phyloP scores from a whole-genome alignment of 1,140 invertebrate species.

The Apis mellifera region Amel_HAv3.1 CM009941.2:9879001-9879500 shows the following conservation, averaged over 20 bases:
- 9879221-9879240: not conserved
- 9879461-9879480: not conserved
- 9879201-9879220: not conserved
- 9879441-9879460: not conserved
- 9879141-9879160: not conserved
- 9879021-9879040: too few species aligned
- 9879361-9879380: slow-evolving; percentile 36
- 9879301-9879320: not conserved
- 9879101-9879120: not conserved
- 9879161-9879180: slow-evolving; percentile 3
- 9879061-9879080: too few species aligned
- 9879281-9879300: not conserved
- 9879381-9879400: slow-evolving; percentile 26
- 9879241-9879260: not conserved
- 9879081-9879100: too few species aligned
- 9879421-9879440: not conserved
- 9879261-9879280: slow-evolving; percentile 6
- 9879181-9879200: slow-evolving; percentile 19
- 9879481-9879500: not conserved
- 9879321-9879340: slow-evolving; percentile 28
- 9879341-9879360: slow-evolving; percentile 13
- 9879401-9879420: slow-evolving; percentile 9
- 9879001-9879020: too few species aligned
- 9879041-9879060: too few species aligned
- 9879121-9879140: not conserved